A percentile compares a stretch with the other conserved stretches of the same genome.
These are phyloP conservation scores for Eretmocerus hayati DNA, from an alignment of 2,888 invertebrate species.

Conservation along the genomic window DNA sequence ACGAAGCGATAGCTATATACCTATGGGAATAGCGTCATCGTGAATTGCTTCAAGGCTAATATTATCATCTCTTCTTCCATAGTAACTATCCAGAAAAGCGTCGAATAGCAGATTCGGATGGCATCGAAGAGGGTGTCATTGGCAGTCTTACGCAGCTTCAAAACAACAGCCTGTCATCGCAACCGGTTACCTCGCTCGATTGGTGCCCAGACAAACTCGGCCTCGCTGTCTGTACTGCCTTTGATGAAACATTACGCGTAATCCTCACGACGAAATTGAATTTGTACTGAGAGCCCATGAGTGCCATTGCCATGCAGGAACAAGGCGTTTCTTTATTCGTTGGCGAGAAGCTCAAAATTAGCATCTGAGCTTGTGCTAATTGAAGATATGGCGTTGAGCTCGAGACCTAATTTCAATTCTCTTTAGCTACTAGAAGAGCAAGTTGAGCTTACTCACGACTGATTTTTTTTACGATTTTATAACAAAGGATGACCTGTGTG, in stretches of 20 bases:
- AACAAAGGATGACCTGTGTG: no score
- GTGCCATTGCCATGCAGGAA: background rate
- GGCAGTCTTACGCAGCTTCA: slow-evolving; percentile 72
- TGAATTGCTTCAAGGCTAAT: background rate
- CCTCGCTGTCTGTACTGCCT: slow-evolving; percentile 79
- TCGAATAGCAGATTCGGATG: slow-evolving; percentile 63
- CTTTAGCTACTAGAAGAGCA: no score
- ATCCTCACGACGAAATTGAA: slow-evolving; percentile 84
- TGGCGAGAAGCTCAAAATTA: slow-evolving; percentile 10
- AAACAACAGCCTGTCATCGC: slow-evolving; percentile 72
- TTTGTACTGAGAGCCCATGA: slow-evolving; percentile 47
- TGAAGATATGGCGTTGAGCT: slow-evolving; percentile 6
- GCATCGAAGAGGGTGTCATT: slow-evolving; percentile 64
- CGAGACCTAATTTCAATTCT: slow-evolving; percentile 7
- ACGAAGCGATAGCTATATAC: background rate
- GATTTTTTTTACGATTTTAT: no score
- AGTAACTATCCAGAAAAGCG: slow-evolving; percentile 77
- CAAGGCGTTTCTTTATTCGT: no score
- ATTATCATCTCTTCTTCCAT: slow-evolving; percentile 12
- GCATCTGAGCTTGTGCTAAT: slow-evolving; percentile 4
- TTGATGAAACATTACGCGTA: slow-evolving; percentile 84
- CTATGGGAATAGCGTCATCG: no score
- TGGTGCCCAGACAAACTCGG: slow-evolving; percentile 91
- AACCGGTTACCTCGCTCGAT: slow-evolving; percentile 83
- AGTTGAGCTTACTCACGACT: no score